Evolutionary conservation across 2,888 invertebrate species (phyloP).

Genomic region (Nephrotoma appendiculata): DNA sequence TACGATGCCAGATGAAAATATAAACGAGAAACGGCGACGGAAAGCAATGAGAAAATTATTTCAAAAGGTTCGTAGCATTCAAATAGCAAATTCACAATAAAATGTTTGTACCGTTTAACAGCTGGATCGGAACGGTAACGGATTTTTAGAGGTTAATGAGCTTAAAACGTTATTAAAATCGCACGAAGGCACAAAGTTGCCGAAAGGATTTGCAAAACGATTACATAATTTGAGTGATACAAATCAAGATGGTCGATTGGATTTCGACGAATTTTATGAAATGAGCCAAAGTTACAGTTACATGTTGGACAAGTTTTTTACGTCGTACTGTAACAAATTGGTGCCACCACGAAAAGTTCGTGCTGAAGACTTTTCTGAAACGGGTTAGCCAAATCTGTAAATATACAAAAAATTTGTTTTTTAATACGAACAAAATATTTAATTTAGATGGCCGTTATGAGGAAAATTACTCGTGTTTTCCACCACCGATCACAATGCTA

Average conservation of each 20-base stretch:
- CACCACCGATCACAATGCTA: slow-evolving; percentile 86
- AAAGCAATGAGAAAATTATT: background rate
- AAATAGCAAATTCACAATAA: background rate
- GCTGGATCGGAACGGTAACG: slow-evolving; percentile 60
- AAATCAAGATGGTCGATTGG: slow-evolving; percentile 45
- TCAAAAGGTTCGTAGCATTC: background rate
- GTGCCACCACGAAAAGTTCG: slow-evolving; percentile 24
- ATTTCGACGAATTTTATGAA: slow-evolving; percentile 52
- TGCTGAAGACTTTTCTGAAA: slow-evolving; percentile 16
- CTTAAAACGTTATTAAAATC: slow-evolving; percentile 32
- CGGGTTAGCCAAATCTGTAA: slow-evolving; percentile 15
- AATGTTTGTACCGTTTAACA: slow-evolving; percentile 22
- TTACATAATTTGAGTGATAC: slow-evolving; percentile 51
- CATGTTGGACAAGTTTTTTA: slow-evolving; percentile 27
- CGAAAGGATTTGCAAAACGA: slow-evolving; percentile 47
- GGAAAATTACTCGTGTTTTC: slow-evolving; percentile 83
- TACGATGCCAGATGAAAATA: background rate
- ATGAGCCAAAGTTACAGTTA: slow-evolving; percentile 40
- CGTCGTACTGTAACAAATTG: slow-evolving; percentile 25
- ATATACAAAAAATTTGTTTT: background rate
- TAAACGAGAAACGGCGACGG: background rate
- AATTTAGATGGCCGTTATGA: slow-evolving; percentile 62
- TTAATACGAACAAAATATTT: background rate
- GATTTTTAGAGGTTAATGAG: slow-evolving; percentile 50
- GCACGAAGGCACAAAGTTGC: slow-evolving; percentile 42